Base-by-base conservation (phyloP, 2,888 invertebrate species). In the Noctuana brunneofusca region DNA sequence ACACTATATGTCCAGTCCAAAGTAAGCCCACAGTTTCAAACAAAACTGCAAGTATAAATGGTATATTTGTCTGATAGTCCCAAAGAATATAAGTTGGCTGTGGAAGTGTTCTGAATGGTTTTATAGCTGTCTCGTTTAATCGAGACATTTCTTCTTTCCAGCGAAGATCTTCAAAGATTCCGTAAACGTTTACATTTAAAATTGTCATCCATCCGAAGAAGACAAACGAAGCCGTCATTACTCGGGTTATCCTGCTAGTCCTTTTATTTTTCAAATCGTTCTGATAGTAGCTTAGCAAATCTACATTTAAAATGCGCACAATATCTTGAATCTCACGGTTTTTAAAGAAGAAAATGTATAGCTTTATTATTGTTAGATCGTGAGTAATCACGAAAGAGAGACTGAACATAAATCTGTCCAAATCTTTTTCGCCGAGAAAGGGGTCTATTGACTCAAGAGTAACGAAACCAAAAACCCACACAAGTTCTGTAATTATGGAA, bases 51-150 rank as follows among this genome's bases (percentile, higher is more conserved):
- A 78, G 76, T 59, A 89, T 80, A 52, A 81, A 91, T 0, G 83
- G 75, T 14, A 57, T 60, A 32, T 90, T 86, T 32, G 74, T 72
- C 67, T 90, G 86, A 68, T 87, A 88, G 24, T 78, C 71, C 91
- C 91, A 91, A n/a, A 90, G 91, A 65, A 90, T 90, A 67, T 83
- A 90, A 66, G 90, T 87, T 1, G 91, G 89, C 50, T 89, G 89
- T 0, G 91, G 88, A 1, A 91, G 70, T 1, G 81, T 80, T n/a
- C 90, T 79, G 1, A 74, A 64, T 0, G 88, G 89, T 53, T 62
- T 78, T 0, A 62, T 46, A 12, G 71, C 63, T 4, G 84, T 79
- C 35, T 76, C 75, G 58, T 87, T 89, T n/a, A 85, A 67, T 20
- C 69, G 70, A 3, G 76, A 75, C 3, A 86, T 73, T 50, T 79